Conservation (phyloP, 1,140 invertebrate genomes). For the Trissolcus basalis region DNA sequence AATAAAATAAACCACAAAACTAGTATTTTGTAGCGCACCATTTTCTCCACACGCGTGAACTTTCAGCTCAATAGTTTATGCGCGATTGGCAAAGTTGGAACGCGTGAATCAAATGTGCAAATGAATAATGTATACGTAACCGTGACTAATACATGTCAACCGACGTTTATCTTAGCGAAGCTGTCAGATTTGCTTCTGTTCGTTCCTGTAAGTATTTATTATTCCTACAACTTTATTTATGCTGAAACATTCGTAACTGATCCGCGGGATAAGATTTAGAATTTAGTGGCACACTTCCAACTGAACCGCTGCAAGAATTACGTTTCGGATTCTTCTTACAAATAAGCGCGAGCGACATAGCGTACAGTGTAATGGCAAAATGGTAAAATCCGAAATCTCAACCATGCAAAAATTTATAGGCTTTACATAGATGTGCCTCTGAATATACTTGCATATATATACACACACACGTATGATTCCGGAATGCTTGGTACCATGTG, state of each 20-base stretch:
- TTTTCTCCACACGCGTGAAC: constrained; percentile 25
- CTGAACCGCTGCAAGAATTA: constrained; percentile 40
- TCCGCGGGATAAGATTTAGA: constrained; percentile 42
- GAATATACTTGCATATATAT: constrained; percentile 2
- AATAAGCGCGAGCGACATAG: no score
- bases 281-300: constrained; percentile 40
- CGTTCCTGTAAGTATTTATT: constrained; percentile 21
- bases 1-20: constrained; percentile 47
- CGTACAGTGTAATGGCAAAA: no score
- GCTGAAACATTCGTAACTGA: constrained; percentile 21
- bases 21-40: constrained; percentile 18
- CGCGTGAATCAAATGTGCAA: neutral
- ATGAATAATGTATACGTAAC: no score
- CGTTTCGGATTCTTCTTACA: constrained; percentile 34
- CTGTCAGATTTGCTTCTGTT: constrained; percentile 6
- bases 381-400: no score
- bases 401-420: no score
- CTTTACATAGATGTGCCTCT: no score
- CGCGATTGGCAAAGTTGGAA: no score
- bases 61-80: constrained; percentile 11
- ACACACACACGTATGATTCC: no score
- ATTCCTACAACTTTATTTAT: constrained; percentile 32
- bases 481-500: no score
- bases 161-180: no score
- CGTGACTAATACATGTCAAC: no score